phyloP scores from a whole-genome alignment of 2,797 vertebrate genomes.

The Rhinichthys osculus region DNA sequence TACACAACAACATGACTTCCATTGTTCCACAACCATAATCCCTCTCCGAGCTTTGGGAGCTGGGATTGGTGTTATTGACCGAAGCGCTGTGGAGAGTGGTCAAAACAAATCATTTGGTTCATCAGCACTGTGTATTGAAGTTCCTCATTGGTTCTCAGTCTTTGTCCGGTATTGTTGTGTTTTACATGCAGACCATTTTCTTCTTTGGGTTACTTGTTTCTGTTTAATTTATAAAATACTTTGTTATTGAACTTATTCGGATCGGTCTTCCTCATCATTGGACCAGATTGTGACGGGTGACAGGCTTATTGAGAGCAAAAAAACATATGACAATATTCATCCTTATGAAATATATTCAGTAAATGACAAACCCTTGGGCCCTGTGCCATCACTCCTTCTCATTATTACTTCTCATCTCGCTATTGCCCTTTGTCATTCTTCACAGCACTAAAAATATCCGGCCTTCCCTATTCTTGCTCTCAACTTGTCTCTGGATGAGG shows the following conservation, averaged over 20 bases:
- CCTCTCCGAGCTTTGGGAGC: conserved; percentile 66
- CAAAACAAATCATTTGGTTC: conserved; percentile 57
- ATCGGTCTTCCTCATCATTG: neutral
- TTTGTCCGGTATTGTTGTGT: neutral
- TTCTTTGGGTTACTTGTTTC: neutral
- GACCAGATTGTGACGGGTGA: conserved; percentile 36
- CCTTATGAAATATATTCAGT: conserved; percentile 67
- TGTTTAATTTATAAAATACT: neutral
- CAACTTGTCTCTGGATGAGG: conserved; percentile 33
- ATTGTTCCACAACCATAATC: conserved; percentile 68
- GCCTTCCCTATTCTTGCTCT: conserved; percentile 24
- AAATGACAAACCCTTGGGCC: conserved; percentile 58
- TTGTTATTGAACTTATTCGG: neutral
- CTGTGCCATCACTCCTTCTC: conserved; percentile 42
- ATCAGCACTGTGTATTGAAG: neutral
- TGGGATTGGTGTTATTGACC: conserved; percentile 71
- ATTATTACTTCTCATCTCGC: conserved; percentile 43
- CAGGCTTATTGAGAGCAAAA: conserved; percentile 65
- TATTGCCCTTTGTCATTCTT: conserved; percentile 44
- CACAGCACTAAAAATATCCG: conserved; percentile 53
- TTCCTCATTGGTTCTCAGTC: neutral
- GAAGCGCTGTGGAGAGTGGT: conserved; percentile 59
- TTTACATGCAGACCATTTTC: neutral
- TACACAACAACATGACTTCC: conserved; percentile 67
- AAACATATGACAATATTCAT: conserved; percentile 70